These are phyloP conservation scores for Coregonus sp. DNA, from an alignment of 2,797 vertebrate species.

Conservation along the genomic window DNA sequence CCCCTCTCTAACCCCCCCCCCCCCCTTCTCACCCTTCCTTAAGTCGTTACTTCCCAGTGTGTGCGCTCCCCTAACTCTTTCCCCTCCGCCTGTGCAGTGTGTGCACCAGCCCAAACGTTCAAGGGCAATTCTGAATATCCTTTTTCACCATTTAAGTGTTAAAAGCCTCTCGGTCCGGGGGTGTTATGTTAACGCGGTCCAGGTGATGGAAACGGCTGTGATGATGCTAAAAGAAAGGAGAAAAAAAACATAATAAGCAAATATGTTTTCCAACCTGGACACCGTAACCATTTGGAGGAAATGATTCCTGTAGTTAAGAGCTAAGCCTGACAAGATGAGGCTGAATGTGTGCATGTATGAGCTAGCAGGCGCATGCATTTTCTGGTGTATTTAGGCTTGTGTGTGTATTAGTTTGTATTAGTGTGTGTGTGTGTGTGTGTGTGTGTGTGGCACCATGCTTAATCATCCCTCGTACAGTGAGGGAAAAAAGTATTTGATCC, in stretches of 20 bases:
- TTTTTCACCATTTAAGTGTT: constrained; percentile 84
- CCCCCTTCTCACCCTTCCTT: not conserved
- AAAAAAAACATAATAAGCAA: constrained; percentile 77
- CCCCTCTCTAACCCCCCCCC: not conserved
- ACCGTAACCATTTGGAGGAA: constrained; percentile 80
- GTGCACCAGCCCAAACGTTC: constrained; percentile 71
- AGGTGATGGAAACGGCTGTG: constrained; percentile 76
- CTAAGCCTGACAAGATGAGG: constrained; percentile 66
- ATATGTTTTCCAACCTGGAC: constrained; percentile 83
- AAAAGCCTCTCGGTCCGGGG: constrained; percentile 80
- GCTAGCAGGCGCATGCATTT: too few species aligned
- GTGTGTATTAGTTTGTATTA: too few species aligned
- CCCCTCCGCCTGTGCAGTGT: not conserved
- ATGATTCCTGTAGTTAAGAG: constrained; percentile 78
- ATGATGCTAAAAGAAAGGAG: constrained; percentile 78
- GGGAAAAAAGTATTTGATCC: too few species aligned
- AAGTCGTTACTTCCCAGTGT: constrained; percentile 22
- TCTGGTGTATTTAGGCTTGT: too few species aligned
- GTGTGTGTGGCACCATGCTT: constrained; percentile 37
- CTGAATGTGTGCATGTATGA: constrained; percentile 10
- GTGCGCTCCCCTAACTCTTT: constrained; percentile 59
- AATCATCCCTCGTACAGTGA: constrained; percentile 36
- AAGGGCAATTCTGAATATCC: constrained; percentile 86
- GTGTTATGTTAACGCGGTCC: constrained; percentile 77
- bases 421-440: not conserved